These are phyloP conservation scores for Betta splendens DNA, from an alignment of 2,797 vertebrate species.

Conservation along the genomic window DNA sequence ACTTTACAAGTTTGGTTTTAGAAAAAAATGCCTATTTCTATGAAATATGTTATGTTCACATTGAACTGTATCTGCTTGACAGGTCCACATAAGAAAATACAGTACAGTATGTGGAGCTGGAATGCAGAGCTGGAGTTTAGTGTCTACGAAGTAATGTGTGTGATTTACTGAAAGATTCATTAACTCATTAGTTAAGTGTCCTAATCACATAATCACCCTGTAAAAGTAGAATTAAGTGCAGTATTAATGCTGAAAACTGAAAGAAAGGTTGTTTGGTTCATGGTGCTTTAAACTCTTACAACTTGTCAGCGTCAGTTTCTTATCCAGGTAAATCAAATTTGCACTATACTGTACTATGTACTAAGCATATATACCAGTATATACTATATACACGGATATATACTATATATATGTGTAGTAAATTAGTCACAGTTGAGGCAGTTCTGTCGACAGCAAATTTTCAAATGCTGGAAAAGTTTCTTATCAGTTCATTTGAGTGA, in stretches of 20 bases:
- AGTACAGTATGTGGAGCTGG: not conserved
- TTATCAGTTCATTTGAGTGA: slow-evolving; percentile 78
- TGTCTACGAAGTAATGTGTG: not conserved
- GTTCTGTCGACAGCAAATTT: slow-evolving; percentile 56
- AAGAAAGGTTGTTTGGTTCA: not conserved
- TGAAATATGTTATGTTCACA: too few relatives aligned
- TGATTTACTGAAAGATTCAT: too few relatives aligned
- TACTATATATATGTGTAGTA: too few relatives aligned
- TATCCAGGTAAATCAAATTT: slow-evolving; percentile 10
- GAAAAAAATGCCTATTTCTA: not conserved
- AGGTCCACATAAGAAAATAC: too few relatives aligned
- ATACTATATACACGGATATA: too few relatives aligned
- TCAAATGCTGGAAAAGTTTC: slow-evolving; percentile 68
- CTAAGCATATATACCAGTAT: slow-evolving; percentile 21
- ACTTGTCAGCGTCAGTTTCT: too few relatives aligned
- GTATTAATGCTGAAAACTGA: not conserved
- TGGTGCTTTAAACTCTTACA: not conserved
- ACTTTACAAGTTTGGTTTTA: too few relatives aligned
- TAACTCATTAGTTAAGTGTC: not conserved
- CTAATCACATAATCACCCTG: slow-evolving; percentile 1
- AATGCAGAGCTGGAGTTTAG: too few relatives aligned
- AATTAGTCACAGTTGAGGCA: slow-evolving; percentile 46
- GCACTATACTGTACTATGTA: not conserved
- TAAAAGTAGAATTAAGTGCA: too few relatives aligned
- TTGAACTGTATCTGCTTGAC: too few relatives aligned